These are phyloP conservation scores for Hemicordylus capensis DNA, from an alignment of 2,113 vertebrate genomes.

Conservation along the genomic window DNA sequence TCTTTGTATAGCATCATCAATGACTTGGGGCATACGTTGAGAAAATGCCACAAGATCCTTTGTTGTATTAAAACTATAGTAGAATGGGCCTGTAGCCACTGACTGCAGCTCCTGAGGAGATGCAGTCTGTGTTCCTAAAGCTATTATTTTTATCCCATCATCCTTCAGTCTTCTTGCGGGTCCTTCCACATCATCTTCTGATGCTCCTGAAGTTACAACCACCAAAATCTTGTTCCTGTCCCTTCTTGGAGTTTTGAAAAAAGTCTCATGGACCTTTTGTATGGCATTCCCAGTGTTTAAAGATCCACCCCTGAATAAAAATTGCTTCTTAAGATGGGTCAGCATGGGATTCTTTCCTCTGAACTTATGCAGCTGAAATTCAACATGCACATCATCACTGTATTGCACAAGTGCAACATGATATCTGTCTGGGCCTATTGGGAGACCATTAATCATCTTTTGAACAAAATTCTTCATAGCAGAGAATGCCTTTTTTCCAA, in stretches of 20 bases:
- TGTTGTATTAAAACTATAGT: constrained; percentile 13
- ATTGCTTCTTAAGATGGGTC: constrained; percentile 44
- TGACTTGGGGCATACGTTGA: constrained; percentile 25
- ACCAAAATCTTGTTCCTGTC: constrained; percentile 54
- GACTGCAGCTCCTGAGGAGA: constrained; percentile 8
- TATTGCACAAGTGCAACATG: constrained; percentile 56
- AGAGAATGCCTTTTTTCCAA: constrained; percentile 41
- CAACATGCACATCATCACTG: constrained; percentile 32
- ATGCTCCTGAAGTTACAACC: constrained; percentile 43
- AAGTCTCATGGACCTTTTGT: constrained; percentile 20
- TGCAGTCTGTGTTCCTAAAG: constrained; percentile 41
- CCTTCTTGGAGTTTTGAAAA: constrained; percentile 32
- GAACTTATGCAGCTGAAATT: constrained; percentile 42
- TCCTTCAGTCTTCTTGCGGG: constrained; percentile 29
- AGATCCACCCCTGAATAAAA: constrained; percentile 35
- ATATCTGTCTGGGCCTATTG: constrained; percentile 44
- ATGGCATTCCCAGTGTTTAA: constrained; percentile 48
- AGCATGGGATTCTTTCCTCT: constrained; percentile 27
- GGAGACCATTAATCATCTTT: constrained; percentile 41
- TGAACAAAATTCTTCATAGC: constrained; percentile 37
- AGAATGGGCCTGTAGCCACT: constrained; percentile 17
- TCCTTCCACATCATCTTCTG: constrained; percentile 43
- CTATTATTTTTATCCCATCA: constrained; percentile 48
- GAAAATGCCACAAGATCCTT: constrained; percentile 24
- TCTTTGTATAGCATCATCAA: constrained; percentile 27